phyloP scores from a whole-genome alignment of 2,113 vertebrate species.

The Callipepla squamata region DNA sequence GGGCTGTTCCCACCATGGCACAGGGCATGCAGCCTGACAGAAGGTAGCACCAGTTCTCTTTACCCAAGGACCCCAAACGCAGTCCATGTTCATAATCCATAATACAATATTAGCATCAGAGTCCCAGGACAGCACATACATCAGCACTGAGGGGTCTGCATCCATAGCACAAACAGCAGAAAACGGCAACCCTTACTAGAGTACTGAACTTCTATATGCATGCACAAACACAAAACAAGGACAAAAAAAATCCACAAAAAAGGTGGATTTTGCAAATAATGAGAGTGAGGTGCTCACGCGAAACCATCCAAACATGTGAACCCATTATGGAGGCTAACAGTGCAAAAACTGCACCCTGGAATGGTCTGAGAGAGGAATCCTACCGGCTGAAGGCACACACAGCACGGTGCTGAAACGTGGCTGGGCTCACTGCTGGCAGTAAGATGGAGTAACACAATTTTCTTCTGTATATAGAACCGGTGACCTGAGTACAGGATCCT shows the following conservation, averaged over 20 bases:
- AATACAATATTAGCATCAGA: accelerated
- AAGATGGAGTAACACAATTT: neutral
- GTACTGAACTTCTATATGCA: accelerated
- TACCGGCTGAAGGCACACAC: neutral
- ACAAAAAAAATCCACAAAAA: too few species aligned
- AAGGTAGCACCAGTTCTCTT: accelerated
- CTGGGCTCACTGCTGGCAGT: neutral
- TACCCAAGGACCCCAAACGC: neutral
- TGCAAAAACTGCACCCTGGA: neutral
- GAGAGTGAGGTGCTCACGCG: accelerated
- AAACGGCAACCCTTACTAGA: accelerated
- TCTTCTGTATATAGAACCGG: neutral
- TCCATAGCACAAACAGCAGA: neutral
- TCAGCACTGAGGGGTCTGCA: accelerated
- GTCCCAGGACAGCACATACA: accelerated
- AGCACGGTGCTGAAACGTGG: neutral
- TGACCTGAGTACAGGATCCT: neutral
- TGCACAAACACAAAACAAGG: accelerated
- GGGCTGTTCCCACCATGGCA: accelerated
- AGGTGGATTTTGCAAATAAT: neutral
- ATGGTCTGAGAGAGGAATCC: accelerated
- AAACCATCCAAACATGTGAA: accelerated
- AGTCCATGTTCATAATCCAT: accelerated
- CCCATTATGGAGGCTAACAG: neutral
- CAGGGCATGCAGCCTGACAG: accelerated